phyloP scores from a whole-genome alignment of 2,797 vertebrate genomes.

The Alcedo quadribrachys region DNA sequence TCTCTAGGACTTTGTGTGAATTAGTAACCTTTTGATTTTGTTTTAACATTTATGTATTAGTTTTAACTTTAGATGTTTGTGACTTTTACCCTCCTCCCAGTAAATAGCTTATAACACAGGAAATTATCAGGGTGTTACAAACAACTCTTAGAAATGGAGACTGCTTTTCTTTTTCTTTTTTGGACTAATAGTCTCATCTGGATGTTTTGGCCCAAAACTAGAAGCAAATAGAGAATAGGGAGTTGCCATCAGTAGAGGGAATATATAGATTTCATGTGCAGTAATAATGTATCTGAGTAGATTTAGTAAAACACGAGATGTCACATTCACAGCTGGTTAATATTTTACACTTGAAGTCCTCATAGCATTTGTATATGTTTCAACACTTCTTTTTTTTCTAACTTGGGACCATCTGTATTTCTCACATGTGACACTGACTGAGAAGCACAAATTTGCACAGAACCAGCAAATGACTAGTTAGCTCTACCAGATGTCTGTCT shows the following conservation, averaged over 20 bases:
- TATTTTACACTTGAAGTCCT: constrained; percentile 57
- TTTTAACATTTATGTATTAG: constrained; percentile 66
- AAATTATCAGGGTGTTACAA: constrained; percentile 64
- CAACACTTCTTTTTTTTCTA: constrained; percentile 30
- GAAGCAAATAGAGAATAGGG: constrained; percentile 23
- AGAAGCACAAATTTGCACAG: constrained; percentile 64
- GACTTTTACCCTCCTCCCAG: constrained; percentile 18
- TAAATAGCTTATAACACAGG: constrained; percentile 66
- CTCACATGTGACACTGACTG: constrained; percentile 52
- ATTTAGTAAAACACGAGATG: constrained; percentile 51
- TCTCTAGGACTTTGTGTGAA: constrained; percentile 72
- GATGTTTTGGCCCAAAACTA: not conserved
- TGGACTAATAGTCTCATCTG: constrained; percentile 2
- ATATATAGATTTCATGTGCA: constrained; percentile 33
- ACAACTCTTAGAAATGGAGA: constrained; percentile 6
- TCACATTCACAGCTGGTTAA: constrained; percentile 52
- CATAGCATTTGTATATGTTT: constrained; percentile 59
- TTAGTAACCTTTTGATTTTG: constrained; percentile 71
- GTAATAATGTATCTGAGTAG: constrained; percentile 25
- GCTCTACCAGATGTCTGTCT: constrained; percentile 59
- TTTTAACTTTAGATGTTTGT: constrained; percentile 68
- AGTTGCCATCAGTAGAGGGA: not conserved
- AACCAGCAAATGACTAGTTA: constrained; percentile 51
- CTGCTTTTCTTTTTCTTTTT: not conserved
- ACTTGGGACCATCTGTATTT: constrained; percentile 53